Evolutionary conservation across 2,797 vertebrate species (phyloP).

Genomic region (Gambusia yucatana): DNA sequence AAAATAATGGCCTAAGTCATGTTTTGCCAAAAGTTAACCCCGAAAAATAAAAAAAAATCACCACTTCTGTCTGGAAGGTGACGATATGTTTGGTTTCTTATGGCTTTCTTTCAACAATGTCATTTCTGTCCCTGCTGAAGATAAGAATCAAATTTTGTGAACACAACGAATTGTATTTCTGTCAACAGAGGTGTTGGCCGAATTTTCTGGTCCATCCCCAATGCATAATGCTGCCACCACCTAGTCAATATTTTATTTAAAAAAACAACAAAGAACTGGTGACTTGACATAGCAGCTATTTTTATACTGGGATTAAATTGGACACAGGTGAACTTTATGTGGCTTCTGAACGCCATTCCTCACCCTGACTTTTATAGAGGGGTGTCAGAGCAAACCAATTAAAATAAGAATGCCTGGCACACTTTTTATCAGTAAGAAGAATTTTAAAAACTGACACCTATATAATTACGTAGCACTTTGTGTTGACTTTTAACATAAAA

Average conservation of each 20-base stretch:
- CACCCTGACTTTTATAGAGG: neutral
- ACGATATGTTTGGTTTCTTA: too few species aligned
- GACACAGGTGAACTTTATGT: neutral
- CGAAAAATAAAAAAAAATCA: too few species aligned
- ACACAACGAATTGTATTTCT: neutral
- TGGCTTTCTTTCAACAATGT: neutral
- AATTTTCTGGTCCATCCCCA: neutral
- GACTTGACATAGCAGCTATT: neutral
- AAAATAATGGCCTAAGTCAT: neutral
- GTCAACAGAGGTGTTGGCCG: neutral
- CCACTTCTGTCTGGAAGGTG: too few species aligned
- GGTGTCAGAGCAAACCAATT: neutral
- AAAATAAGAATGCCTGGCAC: too few species aligned
- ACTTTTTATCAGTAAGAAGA: neutral
- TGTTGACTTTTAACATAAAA: neutral
- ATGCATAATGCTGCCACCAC: neutral
- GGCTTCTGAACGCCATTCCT: neutral
- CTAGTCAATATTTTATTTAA: neutral
- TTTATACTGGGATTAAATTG: neutral
- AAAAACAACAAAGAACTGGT: neutral
- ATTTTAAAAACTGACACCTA: neutral
- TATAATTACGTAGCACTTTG: neutral
- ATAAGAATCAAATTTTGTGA: neutral
- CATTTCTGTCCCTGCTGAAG: neutral
- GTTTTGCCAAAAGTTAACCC: neutral